Percentiles rank a stretch among this genome's conserved stretches.
These are phyloP conservation scores for Whitmania pigra DNA, from an alignment of 1,140 invertebrate species.

Conservation along the genomic window DNA sequence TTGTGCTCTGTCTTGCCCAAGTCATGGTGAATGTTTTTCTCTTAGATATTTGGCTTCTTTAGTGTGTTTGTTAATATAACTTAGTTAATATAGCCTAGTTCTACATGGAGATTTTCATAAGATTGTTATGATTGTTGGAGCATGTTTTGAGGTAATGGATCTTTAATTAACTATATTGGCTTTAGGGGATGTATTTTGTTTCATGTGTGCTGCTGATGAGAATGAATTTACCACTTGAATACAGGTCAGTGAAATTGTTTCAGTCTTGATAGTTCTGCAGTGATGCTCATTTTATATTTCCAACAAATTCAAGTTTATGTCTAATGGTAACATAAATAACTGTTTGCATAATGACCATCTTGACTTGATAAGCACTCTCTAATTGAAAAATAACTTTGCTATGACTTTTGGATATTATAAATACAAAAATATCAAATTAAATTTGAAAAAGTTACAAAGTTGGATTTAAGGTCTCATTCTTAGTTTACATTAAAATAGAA, in stretches of 20 bases:
- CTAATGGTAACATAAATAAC: too few species aligned
- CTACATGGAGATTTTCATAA: not conserved
- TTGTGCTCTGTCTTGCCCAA: conserved; percentile 88
- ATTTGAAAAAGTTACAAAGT: too few species aligned
- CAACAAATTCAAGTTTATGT: too few species aligned
- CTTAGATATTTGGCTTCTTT: not conserved
- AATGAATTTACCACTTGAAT: conserved; percentile 99
- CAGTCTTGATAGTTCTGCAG: too few species aligned
- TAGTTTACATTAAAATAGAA: not conserved
- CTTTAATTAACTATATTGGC: conserved; percentile 26
- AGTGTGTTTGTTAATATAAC: not conserved
- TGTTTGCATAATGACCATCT: too few species aligned
- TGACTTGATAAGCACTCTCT: too few species aligned
- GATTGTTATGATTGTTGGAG: not conserved
- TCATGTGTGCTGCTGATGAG: conserved; percentile 91
- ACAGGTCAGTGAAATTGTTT: conserved; percentile 45
- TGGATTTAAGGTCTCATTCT: too few species aligned
- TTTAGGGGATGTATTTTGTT: conserved; percentile 96
- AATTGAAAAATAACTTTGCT: too few species aligned
- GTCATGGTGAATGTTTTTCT: conserved; percentile 62
- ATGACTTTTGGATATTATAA: too few species aligned
- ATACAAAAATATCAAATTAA: too few species aligned
- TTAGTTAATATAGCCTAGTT: not conserved
- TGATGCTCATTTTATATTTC: too few species aligned
- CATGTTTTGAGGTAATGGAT: not conserved